These are phyloP conservation scores for Pteromalus puparum DNA, from an alignment of 1,140 invertebrate genomes.

Conservation along the genomic window DNA sequence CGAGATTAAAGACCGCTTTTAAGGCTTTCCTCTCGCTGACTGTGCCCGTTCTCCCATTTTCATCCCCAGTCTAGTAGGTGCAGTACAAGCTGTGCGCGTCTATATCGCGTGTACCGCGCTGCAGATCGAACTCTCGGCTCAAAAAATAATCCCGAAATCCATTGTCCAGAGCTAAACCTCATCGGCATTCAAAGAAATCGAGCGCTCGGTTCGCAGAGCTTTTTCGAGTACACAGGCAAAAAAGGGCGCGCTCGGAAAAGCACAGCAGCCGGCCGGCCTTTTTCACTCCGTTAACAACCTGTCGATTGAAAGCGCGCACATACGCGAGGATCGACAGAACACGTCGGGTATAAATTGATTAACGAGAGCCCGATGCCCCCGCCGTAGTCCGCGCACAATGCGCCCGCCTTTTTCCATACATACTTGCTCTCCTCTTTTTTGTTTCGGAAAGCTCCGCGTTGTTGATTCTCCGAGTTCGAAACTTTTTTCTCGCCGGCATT, in stretches of 20 bases:
- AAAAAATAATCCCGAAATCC: conserved; percentile 7
- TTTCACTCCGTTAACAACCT: conserved; percentile 30
- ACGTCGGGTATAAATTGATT: conserved; percentile 40
- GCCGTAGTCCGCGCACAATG: not conserved
- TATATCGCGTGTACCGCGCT: no score
- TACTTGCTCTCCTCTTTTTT: not conserved
- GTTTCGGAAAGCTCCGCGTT: not conserved
- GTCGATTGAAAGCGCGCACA: conserved; percentile 24
- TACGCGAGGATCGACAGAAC: not conserved
- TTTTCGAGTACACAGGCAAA: not conserved
- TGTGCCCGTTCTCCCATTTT: conserved; percentile 1
- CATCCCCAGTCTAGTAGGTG: not conserved
- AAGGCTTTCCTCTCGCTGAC: conserved; percentile 22
- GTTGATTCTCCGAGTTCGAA: not conserved
- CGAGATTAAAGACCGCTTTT: conserved; percentile 51
- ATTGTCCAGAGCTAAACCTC: not conserved
- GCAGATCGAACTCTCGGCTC: not conserved
- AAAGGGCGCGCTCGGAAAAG: not conserved
- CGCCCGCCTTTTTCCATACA: not conserved
- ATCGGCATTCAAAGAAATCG: no score
- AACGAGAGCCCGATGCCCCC: conserved; percentile 27
- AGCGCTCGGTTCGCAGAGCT: not conserved
- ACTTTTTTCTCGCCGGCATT: conserved; percentile 5
- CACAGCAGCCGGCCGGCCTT: not conserved
- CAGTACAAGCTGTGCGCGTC: no score